Percentiles rank a stretch among this genome's conserved stretches.
Conservation (phyloP, 1,140 invertebrate species). For the Drosophila trapezifrons region DNA sequence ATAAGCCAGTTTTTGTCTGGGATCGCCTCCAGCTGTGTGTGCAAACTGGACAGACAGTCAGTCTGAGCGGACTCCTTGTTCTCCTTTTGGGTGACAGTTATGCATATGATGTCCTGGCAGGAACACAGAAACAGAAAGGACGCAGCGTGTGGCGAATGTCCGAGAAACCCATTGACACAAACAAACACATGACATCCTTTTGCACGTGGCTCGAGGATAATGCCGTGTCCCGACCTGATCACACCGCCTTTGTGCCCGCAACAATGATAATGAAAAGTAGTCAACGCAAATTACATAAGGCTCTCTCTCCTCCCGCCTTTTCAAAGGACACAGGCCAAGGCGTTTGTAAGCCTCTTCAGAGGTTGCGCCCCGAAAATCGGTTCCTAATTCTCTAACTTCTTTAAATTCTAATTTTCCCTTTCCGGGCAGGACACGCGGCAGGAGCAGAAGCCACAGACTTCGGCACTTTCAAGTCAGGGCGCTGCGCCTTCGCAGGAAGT, state of each 20-base stretch:
- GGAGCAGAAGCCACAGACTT: slow-evolving; percentile 69
- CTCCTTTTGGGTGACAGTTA: slow-evolving; percentile 46
- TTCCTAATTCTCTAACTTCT: slow-evolving; percentile 55
- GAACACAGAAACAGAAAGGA: background rate
- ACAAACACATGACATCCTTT: slow-evolving; percentile 44
- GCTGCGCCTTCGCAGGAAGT: slow-evolving; percentile 58
- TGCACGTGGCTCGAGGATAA: slow-evolving; percentile 57
- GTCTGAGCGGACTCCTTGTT: slow-evolving; percentile 35
- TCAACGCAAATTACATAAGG: slow-evolving; percentile 77
- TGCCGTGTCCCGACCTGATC: slow-evolving; percentile 20
- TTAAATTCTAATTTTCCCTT: slow-evolving; percentile 5
- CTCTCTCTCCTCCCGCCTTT: slow-evolving; percentile 3
- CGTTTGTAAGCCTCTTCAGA: slow-evolving; percentile 79
- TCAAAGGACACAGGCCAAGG: slow-evolving; percentile 33
- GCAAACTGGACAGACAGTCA: slow-evolving; percentile 10
- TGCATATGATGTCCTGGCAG: slow-evolving; percentile 64
- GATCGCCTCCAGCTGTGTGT: slow-evolving; percentile 37
- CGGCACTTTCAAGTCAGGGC: slow-evolving; percentile 59
- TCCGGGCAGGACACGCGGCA: slow-evolving; percentile 50
- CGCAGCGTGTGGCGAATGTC: slow-evolving; percentile 69
- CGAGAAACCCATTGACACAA: slow-evolving; percentile 68
- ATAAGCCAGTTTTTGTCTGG: slow-evolving; percentile 37
- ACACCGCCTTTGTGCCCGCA: slow-evolving; percentile 48
- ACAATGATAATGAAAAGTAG: slow-evolving; percentile 71
- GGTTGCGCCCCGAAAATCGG: slow-evolving; percentile 66